Evolutionary conservation across 2,888 invertebrate genomes (phyloP).

Genomic region (Dorcus parallelipipedus): DNA sequence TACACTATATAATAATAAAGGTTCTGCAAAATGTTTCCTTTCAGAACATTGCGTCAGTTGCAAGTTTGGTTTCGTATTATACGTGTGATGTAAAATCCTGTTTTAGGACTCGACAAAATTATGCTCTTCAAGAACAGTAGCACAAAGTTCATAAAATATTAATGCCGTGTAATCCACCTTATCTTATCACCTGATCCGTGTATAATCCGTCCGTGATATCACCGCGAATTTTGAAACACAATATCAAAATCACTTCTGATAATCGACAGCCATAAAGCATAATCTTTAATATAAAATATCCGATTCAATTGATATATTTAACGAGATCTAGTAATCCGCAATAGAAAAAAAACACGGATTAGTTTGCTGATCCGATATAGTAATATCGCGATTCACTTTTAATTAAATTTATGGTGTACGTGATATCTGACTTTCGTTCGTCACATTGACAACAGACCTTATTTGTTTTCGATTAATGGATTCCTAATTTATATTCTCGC

Average conservation of each 20-base stretch:
- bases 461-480: no score
- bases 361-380: background rate
- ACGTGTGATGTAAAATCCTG: no score
- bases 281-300: slow-evolving; percentile 15
- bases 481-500: no score
- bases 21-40: no score
- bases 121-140: slow-evolving; percentile 11
- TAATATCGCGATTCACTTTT: slow-evolving; percentile 1
- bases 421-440: background rate
- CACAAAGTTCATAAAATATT: slow-evolving; percentile 37
- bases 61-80: no score
- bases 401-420: slow-evolving; percentile 3
- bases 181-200: slow-evolving; percentile 39
- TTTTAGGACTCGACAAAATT: slow-evolving; percentile 2
- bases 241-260: slow-evolving; percentile 18
- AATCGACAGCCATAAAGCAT: slow-evolving; percentile 15
- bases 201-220: slow-evolving; percentile 28
- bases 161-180: slow-evolving; percentile 38
- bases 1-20: no score
- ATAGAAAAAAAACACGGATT: slow-evolving; percentile 9
- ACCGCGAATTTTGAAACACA: slow-evolving; percentile 33
- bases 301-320: slow-evolving; percentile 11
- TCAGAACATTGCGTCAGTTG: no score
- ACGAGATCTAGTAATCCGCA: slow-evolving; percentile 7
- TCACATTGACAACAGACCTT: no score